Conservation (phyloP, 2,797 vertebrate genomes). For the Chanos chanos region DNA sequence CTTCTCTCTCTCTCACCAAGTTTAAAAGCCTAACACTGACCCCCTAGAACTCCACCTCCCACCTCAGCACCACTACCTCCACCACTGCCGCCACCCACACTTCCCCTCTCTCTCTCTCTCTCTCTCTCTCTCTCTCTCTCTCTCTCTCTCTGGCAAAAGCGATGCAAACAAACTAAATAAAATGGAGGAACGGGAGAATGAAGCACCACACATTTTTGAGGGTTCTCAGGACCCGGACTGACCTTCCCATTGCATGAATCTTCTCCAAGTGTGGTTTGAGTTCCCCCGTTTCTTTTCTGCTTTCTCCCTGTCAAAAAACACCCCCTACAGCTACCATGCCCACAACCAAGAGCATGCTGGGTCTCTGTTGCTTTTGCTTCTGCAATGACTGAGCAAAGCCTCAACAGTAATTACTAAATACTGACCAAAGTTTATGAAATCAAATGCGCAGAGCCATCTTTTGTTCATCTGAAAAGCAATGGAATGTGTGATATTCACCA, state of each 20-base stretch:
- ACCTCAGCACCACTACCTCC: conserved; percentile 5
- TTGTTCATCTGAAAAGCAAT: neutral
- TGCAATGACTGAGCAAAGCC: conserved; percentile 17
- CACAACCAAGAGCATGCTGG: neutral
- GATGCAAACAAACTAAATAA: conserved; percentile 57
- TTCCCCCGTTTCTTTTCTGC: conserved; percentile 7
- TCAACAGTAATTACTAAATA: neutral
- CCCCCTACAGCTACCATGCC: neutral
- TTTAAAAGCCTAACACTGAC: too few relatives aligned
- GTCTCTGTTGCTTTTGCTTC: conserved; percentile 5
- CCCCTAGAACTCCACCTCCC: conserved; percentile 36
- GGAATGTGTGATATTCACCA: too few relatives aligned
- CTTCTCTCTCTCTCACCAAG: conserved; percentile 45
- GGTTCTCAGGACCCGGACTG: conserved; percentile 49
- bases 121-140: conserved; percentile 36
- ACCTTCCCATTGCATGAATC: conserved; percentile 37
- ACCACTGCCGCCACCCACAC: conserved; percentile 3
- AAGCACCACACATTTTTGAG: conserved; percentile 32
- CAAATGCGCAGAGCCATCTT: neutral
- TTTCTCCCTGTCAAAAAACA: neutral
- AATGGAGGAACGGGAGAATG: conserved; percentile 22
- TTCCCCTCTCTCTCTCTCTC: conserved; percentile 46
- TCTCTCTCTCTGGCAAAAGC: conserved; percentile 52
- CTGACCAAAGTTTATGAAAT: neutral
- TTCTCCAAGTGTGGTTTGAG: conserved; percentile 26